phyloP scores from a whole-genome alignment of 64 coral and sea anemone species.

The Catalaphyllia jardinei region DNA sequence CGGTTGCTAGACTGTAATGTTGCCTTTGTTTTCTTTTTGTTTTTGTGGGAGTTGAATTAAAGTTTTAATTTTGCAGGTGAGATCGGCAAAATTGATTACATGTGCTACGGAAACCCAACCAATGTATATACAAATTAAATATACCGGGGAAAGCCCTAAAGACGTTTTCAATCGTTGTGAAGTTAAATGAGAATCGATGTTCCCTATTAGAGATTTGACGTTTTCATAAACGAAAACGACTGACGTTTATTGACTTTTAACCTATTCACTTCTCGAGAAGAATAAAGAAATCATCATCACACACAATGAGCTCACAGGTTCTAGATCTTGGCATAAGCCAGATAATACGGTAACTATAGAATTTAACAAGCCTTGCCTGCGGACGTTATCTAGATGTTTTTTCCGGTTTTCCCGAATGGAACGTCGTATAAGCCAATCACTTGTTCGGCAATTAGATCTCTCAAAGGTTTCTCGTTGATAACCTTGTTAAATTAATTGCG shows the following conservation, averaged over 20 bases:
- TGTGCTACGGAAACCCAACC: neutral
- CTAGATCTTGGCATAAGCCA: neutral
- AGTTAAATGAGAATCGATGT: neutral
- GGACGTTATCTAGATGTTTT: neutral
- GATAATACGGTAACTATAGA: neutral
- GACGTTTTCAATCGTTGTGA: neutral
- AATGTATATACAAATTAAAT: neutral
- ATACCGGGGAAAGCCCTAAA: neutral
- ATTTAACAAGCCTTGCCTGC: neutral
- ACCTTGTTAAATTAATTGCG: neutral
- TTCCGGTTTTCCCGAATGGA: slow-evolving; percentile 10
- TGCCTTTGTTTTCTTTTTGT: neutral
- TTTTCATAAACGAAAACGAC: neutral
- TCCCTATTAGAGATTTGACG: neutral
- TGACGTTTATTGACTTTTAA: slow-evolving; percentile 1
- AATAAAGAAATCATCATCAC: slow-evolving; percentile 8
- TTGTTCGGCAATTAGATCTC: neutral
- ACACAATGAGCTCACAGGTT: neutral
- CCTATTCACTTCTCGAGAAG: slow-evolving; percentile 3
- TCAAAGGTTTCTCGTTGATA: neutral
- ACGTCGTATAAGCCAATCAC: neutral
- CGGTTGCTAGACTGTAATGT: neutral
- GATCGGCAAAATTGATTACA: neutral
- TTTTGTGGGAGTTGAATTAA: neutral
- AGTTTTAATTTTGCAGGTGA: neutral